Evolutionary conservation across 2,888 invertebrate species (phyloP), one percentile per base, ranked within the genome.

Genomic region (Hirtodrosophila alboralis): DNA sequence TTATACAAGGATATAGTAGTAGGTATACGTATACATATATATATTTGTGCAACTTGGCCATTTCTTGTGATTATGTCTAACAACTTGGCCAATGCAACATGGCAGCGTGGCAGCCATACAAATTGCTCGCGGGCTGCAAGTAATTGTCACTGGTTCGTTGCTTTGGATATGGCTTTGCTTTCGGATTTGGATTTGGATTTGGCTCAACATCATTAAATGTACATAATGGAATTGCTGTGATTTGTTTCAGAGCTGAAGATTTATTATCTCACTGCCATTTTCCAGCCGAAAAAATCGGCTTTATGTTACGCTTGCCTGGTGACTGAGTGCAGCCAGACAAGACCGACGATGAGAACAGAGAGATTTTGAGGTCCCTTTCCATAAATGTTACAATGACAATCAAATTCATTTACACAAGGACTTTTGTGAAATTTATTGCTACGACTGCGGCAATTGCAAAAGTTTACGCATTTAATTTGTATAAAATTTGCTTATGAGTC

Each of bases 71-170:
- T 85, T 83, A 78, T 85, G 69, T 66, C 49, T 48, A 75, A 70
- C 72, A 79, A 70, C 56, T 62, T 64, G 72, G 63, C 66, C 62
- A 58, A n/a, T 61, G 79, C 63, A 85, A 86, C 79, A 75, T 40
- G 47, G 31, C 37, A 36, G 31, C 37, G 38, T 48, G 41, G 58
- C 68, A 64, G 52, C 54, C 75, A 36, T 64, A 66, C 65, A 85
- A 79, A 85, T 78, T 71, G 84, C 80, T 81, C 53, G 71, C 71
- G 86, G 86, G 75, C 86, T 81, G 86, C 81, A 80, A 84, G 84
- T 81, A 81, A 81, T 81, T 81, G 80, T 85, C 80, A 79, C 77
- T 73, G 76, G 62, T 73, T 73, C 64, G 79, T 57, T 81, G 63
- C 63, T 40, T 58, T 56, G 62, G 36, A 57, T 69, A 58, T 65